A percentile compares a stretch with the other conserved stretches of the same genome.
Evolutionary conservation across 2,888 invertebrate genomes (phyloP).

Genomic region (Acanthosepion esculentum): DNA sequence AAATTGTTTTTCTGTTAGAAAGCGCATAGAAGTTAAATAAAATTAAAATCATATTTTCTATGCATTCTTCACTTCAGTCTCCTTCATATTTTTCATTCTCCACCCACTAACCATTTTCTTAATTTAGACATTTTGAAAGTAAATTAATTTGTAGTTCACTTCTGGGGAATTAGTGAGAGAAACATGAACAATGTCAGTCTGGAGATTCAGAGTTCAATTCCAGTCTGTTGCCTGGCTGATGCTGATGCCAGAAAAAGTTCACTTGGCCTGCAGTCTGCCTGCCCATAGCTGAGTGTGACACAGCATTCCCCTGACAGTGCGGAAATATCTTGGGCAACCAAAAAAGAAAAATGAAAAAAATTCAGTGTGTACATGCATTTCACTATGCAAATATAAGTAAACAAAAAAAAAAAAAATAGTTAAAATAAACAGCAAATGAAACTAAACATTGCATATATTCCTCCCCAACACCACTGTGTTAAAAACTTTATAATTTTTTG

Average conservation of each 20-base stretch:
- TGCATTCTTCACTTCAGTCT: too few species aligned
- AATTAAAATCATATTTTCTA: too few species aligned
- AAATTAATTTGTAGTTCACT: background rate
- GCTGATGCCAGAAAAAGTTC: background rate
- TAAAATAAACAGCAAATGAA: background rate
- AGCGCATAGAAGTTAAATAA: too few species aligned
- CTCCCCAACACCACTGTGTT: too few species aligned
- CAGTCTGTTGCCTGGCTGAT: background rate
- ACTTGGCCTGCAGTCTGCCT: background rate
- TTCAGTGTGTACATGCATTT: too few species aligned
- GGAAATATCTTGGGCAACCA: background rate
- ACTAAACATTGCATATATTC: too few species aligned
- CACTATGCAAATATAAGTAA: too few species aligned
- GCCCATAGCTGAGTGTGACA: background rate
- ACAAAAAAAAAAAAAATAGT: background rate
- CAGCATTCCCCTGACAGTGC: background rate
- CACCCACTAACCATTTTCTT: background rate
- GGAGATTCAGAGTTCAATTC: background rate
- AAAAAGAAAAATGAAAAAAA: background rate
- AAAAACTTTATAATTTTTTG: too few species aligned
- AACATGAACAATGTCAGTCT: background rate
- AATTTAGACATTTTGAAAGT: background rate
- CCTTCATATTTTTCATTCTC: background rate
- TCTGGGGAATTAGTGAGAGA: background rate
- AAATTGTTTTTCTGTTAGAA: too few species aligned